phyloP scores from a whole-genome alignment of 2,797 vertebrate species.

The Delichon dasypus region DNA sequence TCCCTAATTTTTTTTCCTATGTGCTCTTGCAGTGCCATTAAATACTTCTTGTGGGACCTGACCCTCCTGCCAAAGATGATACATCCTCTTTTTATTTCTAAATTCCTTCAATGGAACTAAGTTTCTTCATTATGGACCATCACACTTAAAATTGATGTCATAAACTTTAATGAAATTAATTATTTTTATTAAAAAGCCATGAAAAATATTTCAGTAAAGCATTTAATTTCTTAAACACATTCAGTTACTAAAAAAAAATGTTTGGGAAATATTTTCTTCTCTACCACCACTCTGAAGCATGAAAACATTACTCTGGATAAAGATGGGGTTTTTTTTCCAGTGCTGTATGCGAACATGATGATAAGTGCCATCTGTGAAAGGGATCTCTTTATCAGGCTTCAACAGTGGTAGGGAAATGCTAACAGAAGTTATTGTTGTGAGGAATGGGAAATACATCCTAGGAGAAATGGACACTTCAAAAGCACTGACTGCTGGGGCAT shows the following conservation, averaged over 20 bases:
- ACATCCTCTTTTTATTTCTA: no score
- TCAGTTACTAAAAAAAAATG: not conserved
- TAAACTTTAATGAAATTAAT: not conserved
- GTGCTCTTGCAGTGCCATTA: no score
- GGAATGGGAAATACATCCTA: not conserved
- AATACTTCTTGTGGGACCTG: no score
- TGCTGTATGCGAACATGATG: not conserved
- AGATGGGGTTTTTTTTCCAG: not conserved
- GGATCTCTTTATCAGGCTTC: not conserved
- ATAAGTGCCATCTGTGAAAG: not conserved
- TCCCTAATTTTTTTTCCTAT: no score
- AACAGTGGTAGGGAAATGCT: not conserved
- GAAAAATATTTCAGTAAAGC: not conserved
- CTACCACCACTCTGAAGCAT: not conserved
- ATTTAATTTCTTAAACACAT: not conserved
- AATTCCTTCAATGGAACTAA: no score
- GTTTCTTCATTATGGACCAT: not conserved
- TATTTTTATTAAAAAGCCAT: not conserved
- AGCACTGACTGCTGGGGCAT: accelerated
- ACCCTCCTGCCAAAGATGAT: no score
- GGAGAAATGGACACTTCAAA: not conserved
- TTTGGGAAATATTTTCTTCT: not conserved
- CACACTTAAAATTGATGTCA: not conserved
- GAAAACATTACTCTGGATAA: not conserved
- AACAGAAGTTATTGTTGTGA: not conserved